Base-by-base conservation (phyloP, 1,140 invertebrate species). In the Scaptomyza graminum region DNA sequence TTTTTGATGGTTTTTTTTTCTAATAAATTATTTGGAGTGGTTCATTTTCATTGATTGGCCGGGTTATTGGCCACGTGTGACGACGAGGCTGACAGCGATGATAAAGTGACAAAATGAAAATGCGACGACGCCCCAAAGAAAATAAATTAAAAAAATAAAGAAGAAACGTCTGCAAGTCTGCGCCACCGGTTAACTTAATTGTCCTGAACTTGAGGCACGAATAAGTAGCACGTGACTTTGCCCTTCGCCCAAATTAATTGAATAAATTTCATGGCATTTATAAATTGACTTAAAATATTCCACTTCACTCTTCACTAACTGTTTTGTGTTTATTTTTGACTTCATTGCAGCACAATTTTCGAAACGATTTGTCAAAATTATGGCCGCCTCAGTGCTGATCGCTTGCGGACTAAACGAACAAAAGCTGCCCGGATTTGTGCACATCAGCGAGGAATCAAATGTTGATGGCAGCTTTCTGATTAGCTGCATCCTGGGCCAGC, bases 391-490 rank as follows among this genome's bases (percentile, higher is more conserved):
- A 79, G 91, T 94, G 55, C 79, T 94, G 65, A 84, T 93, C 46
- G 93, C 92, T 43, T 93, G 95, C 64, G 94, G 94, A 41, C 92
- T 95, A 55, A 94, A 95, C 72, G 92, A 93, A 60, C 90, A 93
- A 49, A 92, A 92, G 74, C 70, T 79, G 70, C 93, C 92, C 44
- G 94, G 93, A 89, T 91, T 95, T 16, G 93, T 96, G 47, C 91
- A 95, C 41, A 93, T 95, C 25, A 94, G 94, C 79, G 95, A 96
- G 92, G 93, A 94, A 60, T 94, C 94, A 54, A 93, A 94, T 28
- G 94, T 94, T 66, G 95, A 96, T 90, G 94, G 94, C 51, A 95
- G 94, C 88, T 96, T 96, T 79, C 88, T 96, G 41, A 91, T 94
- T 11, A 95, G 93, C 78, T 94, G 93, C 83, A 92, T 95, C 37